Conservation (phyloP, 2,113 vertebrate genomes). For the Ahaetulla prasina region DNA sequence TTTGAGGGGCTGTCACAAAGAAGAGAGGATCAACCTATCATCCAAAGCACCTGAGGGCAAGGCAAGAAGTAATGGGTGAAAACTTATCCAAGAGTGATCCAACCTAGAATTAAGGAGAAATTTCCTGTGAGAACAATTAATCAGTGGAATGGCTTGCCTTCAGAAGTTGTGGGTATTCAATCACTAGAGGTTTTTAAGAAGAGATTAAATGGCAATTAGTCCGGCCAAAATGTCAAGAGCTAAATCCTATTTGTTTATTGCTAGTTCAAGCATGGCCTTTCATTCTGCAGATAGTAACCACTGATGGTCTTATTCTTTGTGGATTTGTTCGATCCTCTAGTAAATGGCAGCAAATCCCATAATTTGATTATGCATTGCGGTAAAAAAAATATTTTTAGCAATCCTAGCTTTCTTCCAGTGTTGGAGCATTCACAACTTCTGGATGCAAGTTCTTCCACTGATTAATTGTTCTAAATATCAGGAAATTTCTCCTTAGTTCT, state of each 20-base stretch:
- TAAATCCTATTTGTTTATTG: neutral
- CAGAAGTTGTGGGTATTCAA: neutral
- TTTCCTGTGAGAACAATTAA: neutral
- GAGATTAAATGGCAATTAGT: neutral
- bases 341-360: neutral
- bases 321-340: neutral
- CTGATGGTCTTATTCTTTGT: neutral
- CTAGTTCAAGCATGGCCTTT: neutral
- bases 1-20: neutral
- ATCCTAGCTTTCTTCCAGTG: neutral
- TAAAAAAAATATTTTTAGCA: neutral
- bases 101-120: neutral
- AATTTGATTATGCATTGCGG: neutral
- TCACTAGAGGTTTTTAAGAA: neutral
- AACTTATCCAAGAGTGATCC: neutral
- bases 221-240: neutral
- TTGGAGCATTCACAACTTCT: no score
- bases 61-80: neutral
- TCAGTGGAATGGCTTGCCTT: neutral
- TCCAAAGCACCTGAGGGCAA: neutral
- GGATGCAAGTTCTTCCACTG: no score
- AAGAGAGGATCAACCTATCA: neutral
- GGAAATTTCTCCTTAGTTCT: no score
- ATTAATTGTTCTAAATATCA: no score
- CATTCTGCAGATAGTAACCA: neutral